Conservation (phyloP, 30 jellyfish, hydroid and myxozoan species). For the Aurelia aurita region DNA sequence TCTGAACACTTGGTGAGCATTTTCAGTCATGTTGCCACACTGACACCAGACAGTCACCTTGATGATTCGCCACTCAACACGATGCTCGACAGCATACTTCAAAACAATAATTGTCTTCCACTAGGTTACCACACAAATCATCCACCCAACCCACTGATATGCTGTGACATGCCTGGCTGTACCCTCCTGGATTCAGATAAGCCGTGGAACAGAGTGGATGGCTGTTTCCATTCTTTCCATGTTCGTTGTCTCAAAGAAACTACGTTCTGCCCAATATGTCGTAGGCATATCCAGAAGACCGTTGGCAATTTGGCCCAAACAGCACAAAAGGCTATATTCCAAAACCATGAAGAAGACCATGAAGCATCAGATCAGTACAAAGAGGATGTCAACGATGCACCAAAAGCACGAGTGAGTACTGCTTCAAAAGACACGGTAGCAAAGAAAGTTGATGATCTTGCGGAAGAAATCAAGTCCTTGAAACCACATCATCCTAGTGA, state of each 20-base stretch:
- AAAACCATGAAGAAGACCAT: no score
- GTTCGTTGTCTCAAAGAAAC: background rate
- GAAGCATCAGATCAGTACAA: no score
- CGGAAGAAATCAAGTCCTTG: no score
- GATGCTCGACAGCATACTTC: background rate
- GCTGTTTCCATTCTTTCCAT: background rate
- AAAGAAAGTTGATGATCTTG: no score
- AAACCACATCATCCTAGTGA: no score
- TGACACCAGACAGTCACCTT: background rate
- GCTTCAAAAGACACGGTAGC: no score
- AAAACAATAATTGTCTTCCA: background rate
- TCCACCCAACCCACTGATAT: background rate
- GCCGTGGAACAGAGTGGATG: no score
- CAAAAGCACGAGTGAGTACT: no score
- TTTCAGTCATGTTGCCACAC: background rate
- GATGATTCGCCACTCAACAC: conserved; percentile 1
- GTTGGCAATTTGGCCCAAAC: background rate
- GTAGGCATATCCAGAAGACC: background rate
- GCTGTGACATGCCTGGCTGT: conserved; percentile 1
- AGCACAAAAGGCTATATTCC: no score
- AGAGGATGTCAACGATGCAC: no score
- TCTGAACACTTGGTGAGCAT: background rate
- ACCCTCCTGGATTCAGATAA: background rate
- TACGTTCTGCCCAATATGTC: conserved; percentile 1
- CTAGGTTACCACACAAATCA: background rate